Evolutionary conservation across 2,113 vertebrate genomes (phyloP), one percentile per base, ranked within the genome.

Genomic region (Pseudorhombus dupliciocellatus): DNA sequence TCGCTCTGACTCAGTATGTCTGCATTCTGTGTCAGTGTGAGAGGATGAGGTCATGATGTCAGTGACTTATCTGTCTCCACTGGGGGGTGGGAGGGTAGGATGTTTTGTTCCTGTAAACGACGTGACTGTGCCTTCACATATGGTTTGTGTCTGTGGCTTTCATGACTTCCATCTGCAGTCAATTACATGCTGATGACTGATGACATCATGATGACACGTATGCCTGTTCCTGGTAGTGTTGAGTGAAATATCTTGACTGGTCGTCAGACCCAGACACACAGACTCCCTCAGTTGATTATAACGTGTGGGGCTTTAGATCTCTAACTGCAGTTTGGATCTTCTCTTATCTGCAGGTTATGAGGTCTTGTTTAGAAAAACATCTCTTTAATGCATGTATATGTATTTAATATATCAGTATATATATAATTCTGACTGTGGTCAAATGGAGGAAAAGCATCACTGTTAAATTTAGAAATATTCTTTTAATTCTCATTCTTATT

Each of bases 191-290:
- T 62, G 79, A 80, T 70, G 80, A 88, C 66, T 76, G 80, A 85
- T 90, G 87, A 81, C 76, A 81, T 91, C 87, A 86, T 59, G 78
- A 73, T 85, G 71, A 80, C 77, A 73, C 28, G 37, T 78, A 75
- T 73, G 73, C 50, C 78, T 80, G 73, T 66, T 81, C 59, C 74
- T 26, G 54, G 61, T 50, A 24, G 80, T 48, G 78, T 70, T 85
- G 80, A 89, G 70, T 81, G 74, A 83, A 87, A 80, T 71, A 58
- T 77, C 79, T 71, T 8, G 9, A 24, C 31, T 26, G 63, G 75
- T 62, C 52, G 58, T 84, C 60, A 31, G 71, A 73, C 28, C 21
- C 79, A 84, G 84, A 89, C 68, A 74, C 37, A 26, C 46, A 46
- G 79, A 44, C 88, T 78, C 78, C 66, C 51, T 25, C 25, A 51